Evolutionary conservation across 1,140 invertebrate species (phyloP), one percentile per base, ranked within the genome.

Genomic region (Mizuhopecten yessoensis): DNA sequence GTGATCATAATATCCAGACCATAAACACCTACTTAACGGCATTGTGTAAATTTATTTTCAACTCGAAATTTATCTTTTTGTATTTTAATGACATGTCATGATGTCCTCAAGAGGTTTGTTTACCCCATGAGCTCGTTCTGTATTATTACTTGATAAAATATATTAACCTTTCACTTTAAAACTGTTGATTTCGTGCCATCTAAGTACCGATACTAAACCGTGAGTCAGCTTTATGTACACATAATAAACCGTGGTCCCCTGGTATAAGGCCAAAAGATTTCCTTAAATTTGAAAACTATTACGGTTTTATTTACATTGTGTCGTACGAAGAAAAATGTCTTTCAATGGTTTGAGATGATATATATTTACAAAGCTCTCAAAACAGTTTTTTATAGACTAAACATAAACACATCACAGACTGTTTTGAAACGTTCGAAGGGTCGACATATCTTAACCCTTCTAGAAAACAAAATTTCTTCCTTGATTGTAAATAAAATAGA

Each of bases 81-180:
- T 75, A 29, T 75, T 75, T 75, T 75, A 75, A 75, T 75, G n/a
- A 75, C 57, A 75, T 75, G 57, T 75, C 57, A 75, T 75, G 57
- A 75, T 75, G 57, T 29, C n/a, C 57, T n/a, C 1, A n/a, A 75
- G 57, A 75, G 57, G 57, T 5, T 13, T 75, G 57, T 75, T 75
- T 75, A 29, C 57, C 23, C 11, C n/a, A 75, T 9, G 11, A 75
- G 57, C 5, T 29, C 17, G 3, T 13, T 75, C n/a, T 3, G 17
- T 75, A 75, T 75, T 75, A 29, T 75, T 9, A 29, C 11, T 29
- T 75, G 57, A 75, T 75, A 75, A 75, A 75, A 75, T 75, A 75
- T 75, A 75, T 75, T 75, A 75, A 7, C 23, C n/a, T 75, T 75
- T 0, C 57, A 75, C 57, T 75, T 75, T 29, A 75, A 75, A 75